Evolutionary conservation across 2,113 vertebrate genomes (phyloP), one percentile per base, ranked within the genome.

Genomic region (Syrmaticus mikado): DNA sequence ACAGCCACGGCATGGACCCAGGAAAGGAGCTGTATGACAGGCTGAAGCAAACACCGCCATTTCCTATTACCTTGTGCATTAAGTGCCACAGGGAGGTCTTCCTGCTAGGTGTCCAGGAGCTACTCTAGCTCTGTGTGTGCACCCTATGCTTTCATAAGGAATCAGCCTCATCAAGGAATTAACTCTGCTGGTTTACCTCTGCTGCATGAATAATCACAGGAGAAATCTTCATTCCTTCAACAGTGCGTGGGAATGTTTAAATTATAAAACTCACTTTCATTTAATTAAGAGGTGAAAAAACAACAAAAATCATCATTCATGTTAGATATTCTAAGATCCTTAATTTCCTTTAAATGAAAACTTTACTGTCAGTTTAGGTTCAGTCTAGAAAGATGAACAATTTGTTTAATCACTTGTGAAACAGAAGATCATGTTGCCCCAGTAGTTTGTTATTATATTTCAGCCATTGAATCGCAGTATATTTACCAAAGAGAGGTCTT

Each of bases 261-360:
- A 87, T 77, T 92, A 67, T 27, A 85, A 91, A 92, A 46, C 8
- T 6, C 13, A 30, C 57, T 87, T 89, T 87, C 34, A 50, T 92
- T 89, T 93, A 87, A 93, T 82, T 85, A 80, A 73, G 13, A 2
- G 11, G 5, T 1, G 24, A 8, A 62, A 72, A 40, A 58, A 3
- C 16, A 28, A 53, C 1, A 30, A 74, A 70, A 38, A 22, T 25
- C 16, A 38, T 61, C 3, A 55, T 93, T 87, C 25, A 7, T 80
- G 5, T 85, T 82, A 74, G 27, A 13, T 74, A 73, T 45, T 21
- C 43, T 82, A 65, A 92, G 52, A 76, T 66, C 67, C 57, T 91
- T 91, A 75, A 87, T 89, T 89, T 89, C 18, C 50, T 93, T 87
- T 83, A 81, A 93, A 92, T 89, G 45, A 74, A 92, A 93, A 77